A percentile compares a stretch with the other conserved stretches of the same genome.
These are phyloP conservation scores for Trachurus trachurus DNA, from an alignment of 2,797 vertebrate species.

Conservation along the genomic window DNA sequence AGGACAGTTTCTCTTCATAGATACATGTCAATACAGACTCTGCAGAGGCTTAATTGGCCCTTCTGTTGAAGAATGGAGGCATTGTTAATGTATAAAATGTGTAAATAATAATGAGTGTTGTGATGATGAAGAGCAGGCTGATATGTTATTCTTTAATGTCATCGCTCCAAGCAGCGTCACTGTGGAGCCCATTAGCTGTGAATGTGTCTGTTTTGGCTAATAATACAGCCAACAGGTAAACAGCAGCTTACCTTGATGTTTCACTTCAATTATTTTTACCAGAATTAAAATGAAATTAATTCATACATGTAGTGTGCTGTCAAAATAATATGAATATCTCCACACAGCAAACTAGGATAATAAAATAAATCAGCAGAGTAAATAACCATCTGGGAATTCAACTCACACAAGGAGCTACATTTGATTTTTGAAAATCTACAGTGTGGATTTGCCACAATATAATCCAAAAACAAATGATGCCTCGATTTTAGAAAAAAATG, in stretches of 20 bases:
- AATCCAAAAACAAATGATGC: not conserved
- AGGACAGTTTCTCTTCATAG: slow-evolving; percentile 14
- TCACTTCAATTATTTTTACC: not conserved
- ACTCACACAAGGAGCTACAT: not conserved
- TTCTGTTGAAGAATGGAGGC: not conserved
- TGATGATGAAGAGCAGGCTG: not conserved
- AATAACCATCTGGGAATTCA: not conserved
- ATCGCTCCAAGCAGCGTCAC: not conserved
- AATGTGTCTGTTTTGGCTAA: not conserved
- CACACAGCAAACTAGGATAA: not conserved
- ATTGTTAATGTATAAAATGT: not conserved
- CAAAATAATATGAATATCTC: not conserved
- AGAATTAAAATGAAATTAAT: not conserved
- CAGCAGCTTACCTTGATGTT: not conserved
- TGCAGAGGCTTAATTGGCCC: slow-evolving; percentile 4
- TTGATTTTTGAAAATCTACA: not conserved
- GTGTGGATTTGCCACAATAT: too few species aligned
- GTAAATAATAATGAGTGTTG: not conserved
- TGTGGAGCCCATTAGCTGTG: not conserved
- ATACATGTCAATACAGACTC: slow-evolving; percentile 17
- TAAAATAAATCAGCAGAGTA: not conserved
- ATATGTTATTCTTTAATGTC: not conserved
- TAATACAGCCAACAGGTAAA: not conserved
- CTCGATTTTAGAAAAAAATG: too few species aligned
- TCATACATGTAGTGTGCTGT: not conserved